phyloP scores from a whole-genome alignment of 2,888 invertebrate genomes.

The Keiferia lycopersicella region DNA sequence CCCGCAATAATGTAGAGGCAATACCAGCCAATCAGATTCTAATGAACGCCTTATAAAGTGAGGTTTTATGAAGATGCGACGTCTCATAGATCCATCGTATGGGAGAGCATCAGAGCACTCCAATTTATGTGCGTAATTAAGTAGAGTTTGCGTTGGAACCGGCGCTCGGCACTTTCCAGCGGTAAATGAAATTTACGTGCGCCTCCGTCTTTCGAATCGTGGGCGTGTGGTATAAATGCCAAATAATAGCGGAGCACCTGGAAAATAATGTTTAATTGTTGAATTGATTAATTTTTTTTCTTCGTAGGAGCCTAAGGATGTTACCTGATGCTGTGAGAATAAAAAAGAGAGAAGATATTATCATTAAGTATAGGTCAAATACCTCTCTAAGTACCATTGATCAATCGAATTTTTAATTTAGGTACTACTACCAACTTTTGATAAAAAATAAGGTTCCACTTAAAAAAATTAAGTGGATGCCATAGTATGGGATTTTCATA shows the following conservation, averaged over 20 bases:
- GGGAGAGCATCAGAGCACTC: constrained; percentile 77
- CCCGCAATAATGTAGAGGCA: not conserved
- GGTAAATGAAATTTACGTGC: constrained; percentile 80
- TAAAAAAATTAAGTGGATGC: too few species aligned
- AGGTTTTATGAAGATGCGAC: constrained; percentile 71
- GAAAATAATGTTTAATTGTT: too few species aligned
- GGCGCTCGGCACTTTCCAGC: constrained; percentile 75
- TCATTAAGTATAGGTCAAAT: too few species aligned
- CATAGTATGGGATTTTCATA: too few species aligned
- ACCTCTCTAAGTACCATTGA: too few species aligned
- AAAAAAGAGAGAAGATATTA: too few species aligned
- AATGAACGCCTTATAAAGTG: constrained; percentile 45
- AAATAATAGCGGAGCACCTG: not conserved
- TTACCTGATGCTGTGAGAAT: too few species aligned
- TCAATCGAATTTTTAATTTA: too few species aligned
- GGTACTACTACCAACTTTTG: too few species aligned
- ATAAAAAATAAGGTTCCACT: too few species aligned
- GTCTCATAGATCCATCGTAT: constrained; percentile 59
- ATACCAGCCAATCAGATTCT: not conserved
- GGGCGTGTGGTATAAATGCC: constrained; percentile 45
- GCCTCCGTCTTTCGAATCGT: constrained; percentile 69
- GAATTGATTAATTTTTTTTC: too few species aligned
- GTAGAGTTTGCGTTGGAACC: constrained; percentile 76
- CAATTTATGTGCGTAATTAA: constrained; percentile 81
- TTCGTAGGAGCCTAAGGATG: too few species aligned